A percentile compares a stretch with the other conserved stretches of the same genome.
phyloP scores from a whole-genome alignment of 2,888 invertebrate genomes.

The Diarsia brunnea region DNA sequence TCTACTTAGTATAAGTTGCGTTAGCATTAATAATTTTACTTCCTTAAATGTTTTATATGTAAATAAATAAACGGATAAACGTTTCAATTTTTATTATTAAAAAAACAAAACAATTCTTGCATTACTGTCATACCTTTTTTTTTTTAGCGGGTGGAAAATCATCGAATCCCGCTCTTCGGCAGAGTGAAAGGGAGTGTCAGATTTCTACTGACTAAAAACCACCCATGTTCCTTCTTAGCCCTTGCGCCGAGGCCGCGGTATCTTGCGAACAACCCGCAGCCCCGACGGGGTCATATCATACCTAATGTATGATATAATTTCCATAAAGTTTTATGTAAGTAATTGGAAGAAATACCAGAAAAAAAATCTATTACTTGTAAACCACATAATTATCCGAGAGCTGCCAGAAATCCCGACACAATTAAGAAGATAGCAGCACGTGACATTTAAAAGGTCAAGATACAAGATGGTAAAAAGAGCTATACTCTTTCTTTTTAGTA shows the following conservation, averaged over 20 bases:
- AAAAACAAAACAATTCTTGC: neutral
- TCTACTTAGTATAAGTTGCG: slow-evolving; percentile 30
- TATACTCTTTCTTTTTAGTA: neutral
- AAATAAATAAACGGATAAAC: slow-evolving; percentile 40
- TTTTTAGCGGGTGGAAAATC: too few species aligned
- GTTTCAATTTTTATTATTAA: slow-evolving; percentile 5
- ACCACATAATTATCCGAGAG: neutral
- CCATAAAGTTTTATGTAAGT: neutral
- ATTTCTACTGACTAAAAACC: too few species aligned
- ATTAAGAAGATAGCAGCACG: neutral
- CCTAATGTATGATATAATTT: too few species aligned
- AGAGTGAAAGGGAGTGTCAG: too few species aligned
- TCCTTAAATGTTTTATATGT: slow-evolving; percentile 43
- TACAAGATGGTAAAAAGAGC: neutral
- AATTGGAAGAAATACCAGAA: neutral
- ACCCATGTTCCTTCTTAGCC: too few species aligned
- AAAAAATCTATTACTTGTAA: neutral
- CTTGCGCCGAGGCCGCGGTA: too few species aligned
- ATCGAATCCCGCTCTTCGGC: too few species aligned
- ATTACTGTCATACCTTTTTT: too few species aligned
- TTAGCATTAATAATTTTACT: slow-evolving; percentile 27
- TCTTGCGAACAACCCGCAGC: too few species aligned
- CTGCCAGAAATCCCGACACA: too few species aligned
- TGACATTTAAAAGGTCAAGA: neutral
- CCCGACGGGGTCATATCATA: too few species aligned